phyloP scores from a whole-genome alignment of 2,888 invertebrate species.

The Drosophila mettleri region DNA sequence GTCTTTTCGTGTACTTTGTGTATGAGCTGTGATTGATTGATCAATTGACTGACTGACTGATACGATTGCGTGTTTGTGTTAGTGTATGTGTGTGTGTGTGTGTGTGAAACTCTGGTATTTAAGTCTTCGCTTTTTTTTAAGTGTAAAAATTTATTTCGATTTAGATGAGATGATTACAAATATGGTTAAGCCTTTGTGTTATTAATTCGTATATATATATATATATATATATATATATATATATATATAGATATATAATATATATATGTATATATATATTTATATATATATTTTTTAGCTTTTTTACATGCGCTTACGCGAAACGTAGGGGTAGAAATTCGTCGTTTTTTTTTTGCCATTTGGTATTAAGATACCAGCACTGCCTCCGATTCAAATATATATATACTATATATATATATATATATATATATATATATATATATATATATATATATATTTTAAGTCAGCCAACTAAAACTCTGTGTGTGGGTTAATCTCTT shows the following conservation, averaged over 20 bases:
- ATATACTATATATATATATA: conserved; percentile 43
- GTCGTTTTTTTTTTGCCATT: conserved; percentile 64
- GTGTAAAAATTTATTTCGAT: conserved; percentile 81
- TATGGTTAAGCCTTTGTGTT: conserved; percentile 85
- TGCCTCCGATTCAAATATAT: conserved; percentile 58
- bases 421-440: conserved; percentile 43
- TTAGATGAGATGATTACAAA: conserved; percentile 85
- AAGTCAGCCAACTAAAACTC: conserved; percentile 77
- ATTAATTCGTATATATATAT: conserved; percentile 38
- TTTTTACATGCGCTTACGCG: conserved; percentile 57
- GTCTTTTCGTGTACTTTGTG: conserved; percentile 29
- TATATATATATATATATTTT: conserved; percentile 40
- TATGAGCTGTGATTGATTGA: conserved; percentile 37
- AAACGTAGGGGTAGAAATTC: conserved; percentile 30
- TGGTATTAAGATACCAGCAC: conserved; percentile 38
- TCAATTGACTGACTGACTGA: conserved; percentile 15
- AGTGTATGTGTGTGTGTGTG: conserved; percentile 31
- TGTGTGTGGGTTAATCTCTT: conserved; percentile 83
- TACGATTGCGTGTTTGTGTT: conserved; percentile 18
- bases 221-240: conserved; percentile 43
- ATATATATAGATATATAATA: conserved; percentile 48
- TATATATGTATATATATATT: conserved; percentile 23
- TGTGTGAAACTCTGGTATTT: conserved; percentile 38
- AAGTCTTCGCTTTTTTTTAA: conserved; percentile 44
- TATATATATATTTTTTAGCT: conserved; percentile 56